A percentile compares a stretch with the other conserved stretches of the same genome.
These are phyloP conservation scores for Syngnathus floridae DNA, from an alignment of 2,113 vertebrate species.

Conservation along the genomic window DNA sequence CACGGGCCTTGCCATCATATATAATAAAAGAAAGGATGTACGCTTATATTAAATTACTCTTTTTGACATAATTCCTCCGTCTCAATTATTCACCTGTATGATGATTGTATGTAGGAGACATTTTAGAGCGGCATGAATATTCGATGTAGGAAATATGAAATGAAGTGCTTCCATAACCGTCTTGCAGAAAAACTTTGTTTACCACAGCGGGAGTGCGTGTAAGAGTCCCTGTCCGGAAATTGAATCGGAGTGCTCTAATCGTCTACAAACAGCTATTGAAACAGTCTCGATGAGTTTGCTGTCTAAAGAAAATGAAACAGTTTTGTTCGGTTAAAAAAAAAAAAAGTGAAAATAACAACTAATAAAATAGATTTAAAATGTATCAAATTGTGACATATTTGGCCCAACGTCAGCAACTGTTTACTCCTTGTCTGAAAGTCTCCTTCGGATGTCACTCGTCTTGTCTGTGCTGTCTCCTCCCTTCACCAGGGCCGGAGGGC, in stretches of 20 bases:
- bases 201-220: not conserved
- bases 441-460: slow-evolving; percentile 28
- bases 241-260: not conserved
- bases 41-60: slow-evolving; percentile 58
- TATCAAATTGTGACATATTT: no score
- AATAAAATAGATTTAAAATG: no score
- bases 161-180: slow-evolving; percentile 27
- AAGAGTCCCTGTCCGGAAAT: slow-evolving; percentile 9
- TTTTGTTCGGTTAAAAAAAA: no score
- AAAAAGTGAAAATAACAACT: no score
- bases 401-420: not conserved
- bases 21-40: slow-evolving; percentile 67
- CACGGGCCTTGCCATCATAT: slow-evolving; percentile 40
- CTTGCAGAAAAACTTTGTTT: slow-evolving; percentile 33
- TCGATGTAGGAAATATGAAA: slow-evolving; percentile 33
- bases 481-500: slow-evolving; percentile 87
- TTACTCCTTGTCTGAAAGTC: slow-evolving; percentile 12
- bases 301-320: not conserved
- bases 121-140: slow-evolving; percentile 52
- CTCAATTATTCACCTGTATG: slow-evolving; percentile 61
- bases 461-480: slow-evolving; percentile 44
- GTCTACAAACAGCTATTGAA: not conserved
- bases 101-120: slow-evolving; percentile 53
- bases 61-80: slow-evolving; percentile 51
- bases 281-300: not conserved